phyloP scores from a whole-genome alignment of 2,113 vertebrate genomes.

The Platysteira castanea region DNA sequence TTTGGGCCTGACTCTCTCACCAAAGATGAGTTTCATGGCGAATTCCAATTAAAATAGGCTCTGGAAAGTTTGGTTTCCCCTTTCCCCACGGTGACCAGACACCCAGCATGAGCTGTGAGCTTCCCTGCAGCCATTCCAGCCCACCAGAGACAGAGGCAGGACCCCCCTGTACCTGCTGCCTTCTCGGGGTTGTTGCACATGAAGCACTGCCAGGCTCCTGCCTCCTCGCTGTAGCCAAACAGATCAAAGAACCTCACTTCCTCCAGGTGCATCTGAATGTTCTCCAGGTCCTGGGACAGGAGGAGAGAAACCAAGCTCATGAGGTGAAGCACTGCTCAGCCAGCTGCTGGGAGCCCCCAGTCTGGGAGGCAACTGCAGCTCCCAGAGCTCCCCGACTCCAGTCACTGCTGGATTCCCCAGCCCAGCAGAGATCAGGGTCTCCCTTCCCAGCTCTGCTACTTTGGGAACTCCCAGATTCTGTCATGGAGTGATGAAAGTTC shows the following conservation, averaged over 20 bases:
- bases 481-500: background rate
- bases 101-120: fast-evolving
- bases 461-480: background rate
- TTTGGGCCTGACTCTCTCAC: background rate
- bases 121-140: background rate
- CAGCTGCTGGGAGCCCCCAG: background rate
- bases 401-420: background rate
- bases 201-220: slow-evolving; percentile 90
- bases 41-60: fast-evolving
- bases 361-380: background rate
- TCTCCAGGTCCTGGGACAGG: slow-evolving; percentile 84
- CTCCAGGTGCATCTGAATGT: slow-evolving; percentile 85
- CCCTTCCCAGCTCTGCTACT: background rate
- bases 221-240: slow-evolving; percentile 90
- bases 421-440: background rate
- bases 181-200: slow-evolving; percentile 98
- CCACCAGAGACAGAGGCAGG: background rate
- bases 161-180: slow-evolving; percentile 77
- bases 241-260: slow-evolving; percentile 97
- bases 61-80: background rate
- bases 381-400: background rate
- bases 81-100: background rate
- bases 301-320: background rate
- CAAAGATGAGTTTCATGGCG: background rate
- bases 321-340: background rate